These are phyloP conservation scores for Zygaena filipendulae DNA, from an alignment of 2,888 invertebrate species.

Conservation along the genomic window DNA sequence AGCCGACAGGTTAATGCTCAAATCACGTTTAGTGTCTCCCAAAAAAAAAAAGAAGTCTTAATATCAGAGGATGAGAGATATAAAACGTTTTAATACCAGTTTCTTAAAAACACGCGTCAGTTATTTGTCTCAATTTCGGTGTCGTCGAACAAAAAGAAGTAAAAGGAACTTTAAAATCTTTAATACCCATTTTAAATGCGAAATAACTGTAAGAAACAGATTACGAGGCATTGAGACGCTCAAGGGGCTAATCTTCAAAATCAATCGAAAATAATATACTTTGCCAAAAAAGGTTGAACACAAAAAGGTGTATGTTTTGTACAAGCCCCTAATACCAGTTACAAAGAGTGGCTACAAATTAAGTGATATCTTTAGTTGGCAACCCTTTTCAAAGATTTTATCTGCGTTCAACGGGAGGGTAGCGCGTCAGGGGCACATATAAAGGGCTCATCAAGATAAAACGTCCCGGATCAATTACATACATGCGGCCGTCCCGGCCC, in stretches of 20 bases:
- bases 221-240: slow-evolving; percentile 37
- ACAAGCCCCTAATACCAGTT: slow-evolving; percentile 47
- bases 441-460: slow-evolving; percentile 64
- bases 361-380: slow-evolving; percentile 65
- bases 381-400: slow-evolving; percentile 66
- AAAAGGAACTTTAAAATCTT: slow-evolving; percentile 37
- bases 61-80: slow-evolving; percentile 26
- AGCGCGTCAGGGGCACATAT: slow-evolving; percentile 57
- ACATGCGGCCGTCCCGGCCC: slow-evolving; percentile 27
- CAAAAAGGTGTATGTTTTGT: slow-evolving; percentile 41
- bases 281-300: slow-evolving; percentile 30
- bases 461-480: slow-evolving; percentile 65
- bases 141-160: slow-evolving; percentile 36
- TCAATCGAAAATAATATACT: slow-evolving; percentile 36
- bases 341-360: slow-evolving; percentile 66
- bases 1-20: slow-evolving; percentile 38
- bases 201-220: slow-evolving; percentile 28
- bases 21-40: slow-evolving; percentile 37
- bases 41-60: slow-evolving; percentile 29
- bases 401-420: slow-evolving; percentile 55
- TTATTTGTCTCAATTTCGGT: slow-evolving; percentile 45
- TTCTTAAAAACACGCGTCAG: slow-evolving; percentile 45
- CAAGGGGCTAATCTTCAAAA: slow-evolving; percentile 39
- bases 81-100: slow-evolving; percentile 31
- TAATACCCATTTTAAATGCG: slow-evolving; percentile 38